Evolutionary conservation across 2,888 invertebrate genomes (phyloP), one percentile per base, ranked within the genome.

Genomic region (Teleiodes luculella): DNA sequence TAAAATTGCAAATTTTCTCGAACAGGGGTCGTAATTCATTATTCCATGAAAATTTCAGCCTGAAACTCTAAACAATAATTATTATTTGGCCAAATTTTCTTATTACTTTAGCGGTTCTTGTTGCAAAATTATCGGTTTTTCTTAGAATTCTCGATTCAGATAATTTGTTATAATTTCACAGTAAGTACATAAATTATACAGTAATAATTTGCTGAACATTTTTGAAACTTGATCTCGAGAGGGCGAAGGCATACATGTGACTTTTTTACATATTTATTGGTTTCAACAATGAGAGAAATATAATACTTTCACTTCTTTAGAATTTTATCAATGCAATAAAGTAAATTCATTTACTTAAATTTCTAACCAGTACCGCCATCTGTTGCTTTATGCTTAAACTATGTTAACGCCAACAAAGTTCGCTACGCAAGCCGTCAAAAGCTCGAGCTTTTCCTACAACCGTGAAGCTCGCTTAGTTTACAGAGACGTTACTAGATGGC

Each of bases 1-100:
- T 47, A 47, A 47, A 31, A 47, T 33, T 47, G 47, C 47, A 18
- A 47, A 47, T 47, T 47, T 20, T 47, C 8, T n/a, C 47, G 18
- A 14, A 47, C 47, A 35, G 31, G 28, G n/a, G 48, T 20, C 48
- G 35, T 47, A 47, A 33, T 8, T 47, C 47, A 47, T 47, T 47
- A 47, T 47, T 33, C 39, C 18, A 47, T 35, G 47, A 47, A 33
- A 47, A 47, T 47, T 31, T 33, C 13, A 7, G 10, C 47, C 2
- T 16, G 14, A 18, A 33, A 10, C 35, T 30, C 10, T 5, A 47
- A 47, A 33, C 33, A 33, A 18, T 18, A 16, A 47, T 6, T 14
- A 11, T 13, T 24, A 46, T 30, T 30, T 31, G 14, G 30, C 11
- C n/a, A 30, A 20, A 24, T n/a, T n/a, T n/a, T n/a, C n/a, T 6